A percentile compares a stretch with the other conserved stretches of the same genome.
These are phyloP conservation scores for Oreochromis aureus DNA, from an alignment of 2,113 vertebrate species.

Conservation along the genomic window DNA sequence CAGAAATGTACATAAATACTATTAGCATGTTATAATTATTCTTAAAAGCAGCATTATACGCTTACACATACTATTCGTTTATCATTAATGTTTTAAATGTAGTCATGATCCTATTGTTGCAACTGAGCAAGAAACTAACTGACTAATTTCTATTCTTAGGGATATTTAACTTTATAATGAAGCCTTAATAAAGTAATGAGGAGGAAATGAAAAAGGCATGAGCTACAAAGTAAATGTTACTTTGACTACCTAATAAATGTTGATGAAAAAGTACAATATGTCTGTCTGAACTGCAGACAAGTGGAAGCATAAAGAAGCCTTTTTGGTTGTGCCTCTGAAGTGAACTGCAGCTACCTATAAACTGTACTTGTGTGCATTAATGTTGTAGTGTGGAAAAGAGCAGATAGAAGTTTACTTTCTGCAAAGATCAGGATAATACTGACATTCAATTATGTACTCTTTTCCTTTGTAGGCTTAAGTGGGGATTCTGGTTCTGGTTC, in stretches of 20 bases:
- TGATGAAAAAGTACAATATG: neutral
- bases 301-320: neutral
- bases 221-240: neutral
- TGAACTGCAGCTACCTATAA: neutral
- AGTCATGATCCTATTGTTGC: neutral
- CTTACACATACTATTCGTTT: neutral
- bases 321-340: neutral
- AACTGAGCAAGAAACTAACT: neutral
- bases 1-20: neutral
- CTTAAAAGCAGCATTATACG: neutral
- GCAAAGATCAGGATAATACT: neutral
- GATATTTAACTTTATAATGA: neutral
- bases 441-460: neutral
- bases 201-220: neutral
- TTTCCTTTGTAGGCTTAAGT: slow-evolving; percentile 24
- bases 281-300: neutral
- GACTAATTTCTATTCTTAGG: neutral
- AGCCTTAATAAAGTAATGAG: neutral
- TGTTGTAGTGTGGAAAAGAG: neutral
- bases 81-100: neutral
- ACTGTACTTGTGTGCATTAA: neutral
- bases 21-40: neutral
- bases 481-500: slow-evolving; percentile 40
- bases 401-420: neutral
- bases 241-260: neutral